Evolutionary conservation across 2,113 vertebrate species (phyloP), one percentile per base, ranked within the genome.

Genomic region (Beaufortia kweichowensis): DNA sequence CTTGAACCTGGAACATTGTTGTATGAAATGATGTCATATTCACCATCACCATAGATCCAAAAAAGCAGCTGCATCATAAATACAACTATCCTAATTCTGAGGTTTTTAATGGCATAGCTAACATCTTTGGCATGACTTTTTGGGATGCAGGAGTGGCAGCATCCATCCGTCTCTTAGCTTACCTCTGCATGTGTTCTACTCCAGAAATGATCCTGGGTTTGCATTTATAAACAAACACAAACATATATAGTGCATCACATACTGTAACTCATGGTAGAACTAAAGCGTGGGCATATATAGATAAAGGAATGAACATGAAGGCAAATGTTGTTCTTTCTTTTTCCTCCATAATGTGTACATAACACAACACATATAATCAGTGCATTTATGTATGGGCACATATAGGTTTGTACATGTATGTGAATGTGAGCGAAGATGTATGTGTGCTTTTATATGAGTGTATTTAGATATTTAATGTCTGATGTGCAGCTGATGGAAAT

Each of bases 141-240:
- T 19, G 57, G 29, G 50, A 11, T 2, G 23, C 53, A 21, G 43
- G 43, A 2, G 15, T 46, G 9, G 7, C 3, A 57, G 15, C 33
- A 65, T 33, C 46, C 8, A 76, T 65, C 76, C 67, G 71, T n/a
- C 21, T 56, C 26, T 78, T 67, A 86, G 75, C 84, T 93, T 94
- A 96, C 94, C 95, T 96, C 93, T 19, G 89, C 91, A 84, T 92
- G 91, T 39, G 87, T 78, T 91, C 81, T 90, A 91, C 90, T 94
- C 93, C 93, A 92, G 84, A 92, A 94, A 85, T 86, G 88, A 87
- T 94, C 93, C 92, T 94, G 76, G 84, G 90, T 79, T 88, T 88
- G 92, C 91, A 86, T 90, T 91, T 85, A 85, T 81, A 83, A 87
- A 89, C 83, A 87, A 78, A 89, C 73, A 86, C 50, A 86, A 86